phyloP scores from a whole-genome alignment of 2,797 vertebrate genomes.

The Bufotes viridis region DNA sequence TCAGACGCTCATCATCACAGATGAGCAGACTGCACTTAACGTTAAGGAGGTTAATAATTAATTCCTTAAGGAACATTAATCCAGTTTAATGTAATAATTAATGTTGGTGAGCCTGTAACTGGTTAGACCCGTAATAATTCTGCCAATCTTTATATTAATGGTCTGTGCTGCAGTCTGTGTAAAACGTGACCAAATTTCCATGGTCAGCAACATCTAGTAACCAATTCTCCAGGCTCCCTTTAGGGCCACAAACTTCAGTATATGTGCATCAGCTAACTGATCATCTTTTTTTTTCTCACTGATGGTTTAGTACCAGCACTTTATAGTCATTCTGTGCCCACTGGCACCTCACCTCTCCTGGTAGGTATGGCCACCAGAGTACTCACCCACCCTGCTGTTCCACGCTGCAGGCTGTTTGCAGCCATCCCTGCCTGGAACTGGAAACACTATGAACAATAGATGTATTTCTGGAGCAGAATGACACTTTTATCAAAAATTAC shows the following conservation, averaged over 20 bases:
- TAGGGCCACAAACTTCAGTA: neutral
- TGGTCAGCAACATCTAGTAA: neutral
- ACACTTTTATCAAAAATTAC: no score
- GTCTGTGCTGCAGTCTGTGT: neutral
- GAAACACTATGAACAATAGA: no score
- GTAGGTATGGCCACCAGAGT: no score
- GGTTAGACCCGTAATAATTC: neutral
- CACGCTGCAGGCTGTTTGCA: no score
- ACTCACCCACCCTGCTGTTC: no score
- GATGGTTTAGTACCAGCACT: no score
- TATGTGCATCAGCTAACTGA: neutral
- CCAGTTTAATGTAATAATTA: neutral
- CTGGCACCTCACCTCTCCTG: no score
- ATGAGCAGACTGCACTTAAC: neutral
- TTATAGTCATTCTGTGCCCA: no score
- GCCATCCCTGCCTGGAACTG: no score
- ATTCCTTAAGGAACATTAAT: conserved; percentile 1
- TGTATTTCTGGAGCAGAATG: no score
- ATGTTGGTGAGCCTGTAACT: neutral
- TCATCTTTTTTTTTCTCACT: no score
- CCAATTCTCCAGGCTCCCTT: neutral
- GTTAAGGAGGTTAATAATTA: neutral
- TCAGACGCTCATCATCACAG: neutral
- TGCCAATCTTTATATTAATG: neutral
- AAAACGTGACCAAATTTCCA: neutral